phyloP scores from a whole-genome alignment of 2,113 vertebrate species.

The Fukomys damarensis region DNA sequence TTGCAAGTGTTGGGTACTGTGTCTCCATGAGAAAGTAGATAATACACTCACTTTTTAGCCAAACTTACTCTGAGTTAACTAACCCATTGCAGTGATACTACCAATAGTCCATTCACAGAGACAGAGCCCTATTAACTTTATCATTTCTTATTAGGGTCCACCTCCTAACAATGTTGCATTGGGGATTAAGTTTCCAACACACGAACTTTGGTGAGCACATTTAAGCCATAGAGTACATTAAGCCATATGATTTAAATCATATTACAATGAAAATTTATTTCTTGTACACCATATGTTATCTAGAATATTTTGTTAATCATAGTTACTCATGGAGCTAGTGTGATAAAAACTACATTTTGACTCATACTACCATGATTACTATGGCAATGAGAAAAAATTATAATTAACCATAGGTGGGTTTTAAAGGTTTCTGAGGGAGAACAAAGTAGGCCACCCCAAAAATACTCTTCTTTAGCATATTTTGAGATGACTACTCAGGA shows the following conservation, averaged over 20 bases:
- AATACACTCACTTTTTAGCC: not conserved
- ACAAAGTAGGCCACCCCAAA: not conserved
- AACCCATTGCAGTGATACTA: not conserved
- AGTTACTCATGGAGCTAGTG: not conserved
- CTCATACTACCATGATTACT: not conserved
- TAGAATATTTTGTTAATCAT: not conserved
- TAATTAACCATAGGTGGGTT: not conserved
- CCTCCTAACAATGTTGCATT: not conserved
- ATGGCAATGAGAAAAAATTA: not conserved
- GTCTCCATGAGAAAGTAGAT: not conserved
- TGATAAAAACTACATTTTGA: not conserved
- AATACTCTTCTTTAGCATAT: not conserved
- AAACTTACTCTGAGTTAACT: not conserved
- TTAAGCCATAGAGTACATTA: not conserved
- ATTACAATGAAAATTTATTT: not conserved
- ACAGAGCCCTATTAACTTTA: not conserved
- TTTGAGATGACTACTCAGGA: not conserved
- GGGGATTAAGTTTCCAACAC: not conserved
- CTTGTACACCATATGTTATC: not conserved
- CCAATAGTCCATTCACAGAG: not conserved
- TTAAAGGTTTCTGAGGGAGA: not conserved
- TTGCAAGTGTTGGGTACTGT: not conserved
- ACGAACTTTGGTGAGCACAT: not conserved
- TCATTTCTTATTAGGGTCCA: not conserved
- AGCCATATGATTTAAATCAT: not conserved